Base-by-base conservation (phyloP, 2,888 invertebrate genomes). In the Hylaea fasciaria region DNA sequence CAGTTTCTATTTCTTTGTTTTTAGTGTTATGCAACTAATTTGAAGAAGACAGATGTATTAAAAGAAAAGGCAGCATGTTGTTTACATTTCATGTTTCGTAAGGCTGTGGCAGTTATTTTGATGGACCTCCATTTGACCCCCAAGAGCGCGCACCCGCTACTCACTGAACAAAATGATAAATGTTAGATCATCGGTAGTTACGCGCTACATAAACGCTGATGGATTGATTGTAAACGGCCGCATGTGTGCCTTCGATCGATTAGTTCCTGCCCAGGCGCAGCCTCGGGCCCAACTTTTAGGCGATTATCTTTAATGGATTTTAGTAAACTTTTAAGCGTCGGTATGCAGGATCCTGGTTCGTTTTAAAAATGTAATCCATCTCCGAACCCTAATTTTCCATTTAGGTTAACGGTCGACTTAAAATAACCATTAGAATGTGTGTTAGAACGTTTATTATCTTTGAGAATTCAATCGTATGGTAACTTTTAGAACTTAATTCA, bases 151-250 rank as follows among this genome's bases (percentile, higher is more conserved):
- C 73, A 81, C 68, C 75, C 75, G 85, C 88, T 89, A 88, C 88
- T 81, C 87, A 89, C 86, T 86, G 88, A 87, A 89, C 86, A 85
- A 86, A 87, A 91, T 92, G 92, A 92, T 91, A 89, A 92, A 92
- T 92, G 87, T 82, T 65, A 86, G 83, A 86, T 83, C 84, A 83
- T 86, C 89, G 85, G 88, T 89, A 91, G 91, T 91, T 89, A 84
- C 80, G 83, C 81, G 84, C 86, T 87, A 89, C 88, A 87, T 87
- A 86, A 86, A 89, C 83, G 85, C 87, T 91, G 91, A 92, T 92
- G 86, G 91, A 92, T 92, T 90, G 91, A 91, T 91, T 87, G 88
- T 91, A 85, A 87, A 86, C 84, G 86, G 78, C 78, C 83, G 80
- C 87, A 85, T 85, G 85, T 83, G 82, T 60, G 85, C 80, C 84